Conservation (phyloP, 1,140 invertebrate species). For the Sycobia sp. region DNA sequence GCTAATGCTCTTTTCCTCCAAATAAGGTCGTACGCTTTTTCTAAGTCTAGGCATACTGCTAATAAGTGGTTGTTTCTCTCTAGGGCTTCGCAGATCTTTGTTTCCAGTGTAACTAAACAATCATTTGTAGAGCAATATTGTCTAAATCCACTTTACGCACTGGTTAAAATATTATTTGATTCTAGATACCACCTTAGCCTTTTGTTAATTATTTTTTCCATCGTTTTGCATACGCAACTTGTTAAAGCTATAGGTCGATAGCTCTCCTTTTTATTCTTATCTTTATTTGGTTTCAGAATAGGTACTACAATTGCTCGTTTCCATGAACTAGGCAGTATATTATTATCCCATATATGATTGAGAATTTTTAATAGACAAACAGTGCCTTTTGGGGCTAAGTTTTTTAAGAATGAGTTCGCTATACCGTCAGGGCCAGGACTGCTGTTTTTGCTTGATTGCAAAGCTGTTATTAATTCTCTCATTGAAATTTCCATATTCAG, state of each 20-base stretch:
- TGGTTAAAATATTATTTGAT: conserved; percentile 29
- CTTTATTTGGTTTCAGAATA: conserved; percentile 49
- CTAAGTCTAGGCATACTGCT: conserved; percentile 7
- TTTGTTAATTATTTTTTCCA: too few relatives aligned
- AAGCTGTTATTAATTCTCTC: neutral
- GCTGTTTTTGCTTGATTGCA: neutral
- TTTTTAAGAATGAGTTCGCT: conserved; percentile 4
- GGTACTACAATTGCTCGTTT: conserved; percentile 46
- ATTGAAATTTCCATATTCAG: neutral
- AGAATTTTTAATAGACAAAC: too few relatives aligned
- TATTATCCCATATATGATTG: conserved; percentile 34
- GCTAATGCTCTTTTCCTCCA: conserved; percentile 31
- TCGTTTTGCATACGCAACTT: conserved; percentile 40
- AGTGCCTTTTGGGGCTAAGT: too few relatives aligned
- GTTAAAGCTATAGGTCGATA: conserved; percentile 44
- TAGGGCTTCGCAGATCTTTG: too few relatives aligned
- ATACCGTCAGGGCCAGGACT: conserved; percentile 18
- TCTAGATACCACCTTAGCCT: too few relatives aligned
- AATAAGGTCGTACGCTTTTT: conserved; percentile 37
- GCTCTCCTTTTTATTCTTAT: conserved; percentile 16
- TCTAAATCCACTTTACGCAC: conserved; percentile 33
- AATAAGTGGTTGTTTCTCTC: conserved; percentile 31
- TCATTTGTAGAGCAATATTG: conserved; percentile 29
- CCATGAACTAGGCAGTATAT: conserved; percentile 41
- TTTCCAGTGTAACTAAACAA: conserved; percentile 6